Evolutionary conservation across 2,797 vertebrate genomes (phyloP).

Genomic region (Amazona ochrocephala): DNA sequence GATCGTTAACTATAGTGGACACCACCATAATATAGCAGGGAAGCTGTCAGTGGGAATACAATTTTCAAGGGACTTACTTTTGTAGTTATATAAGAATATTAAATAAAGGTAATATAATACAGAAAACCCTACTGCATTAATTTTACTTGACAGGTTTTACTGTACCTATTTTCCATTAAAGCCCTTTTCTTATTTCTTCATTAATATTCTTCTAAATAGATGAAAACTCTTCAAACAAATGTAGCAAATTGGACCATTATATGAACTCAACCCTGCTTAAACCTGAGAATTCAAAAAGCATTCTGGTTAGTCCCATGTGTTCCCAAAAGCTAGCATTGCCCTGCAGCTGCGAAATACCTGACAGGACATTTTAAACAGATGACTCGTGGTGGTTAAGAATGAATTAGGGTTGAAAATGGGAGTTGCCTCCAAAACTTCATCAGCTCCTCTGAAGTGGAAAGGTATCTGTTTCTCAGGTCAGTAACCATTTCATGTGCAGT

Average conservation of each 20-base stretch:
- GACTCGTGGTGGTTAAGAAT: neutral
- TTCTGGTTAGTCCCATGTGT: neutral
- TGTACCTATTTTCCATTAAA: slow-evolving; percentile 25
- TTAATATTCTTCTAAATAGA: neutral
- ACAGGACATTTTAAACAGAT: neutral
- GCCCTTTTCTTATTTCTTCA: slow-evolving; percentile 21
- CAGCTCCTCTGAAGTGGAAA: neutral
- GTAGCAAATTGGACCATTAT: neutral
- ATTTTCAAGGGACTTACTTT: slow-evolving; percentile 27
- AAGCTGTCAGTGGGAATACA: slow-evolving; percentile 46
- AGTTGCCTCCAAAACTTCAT: neutral
- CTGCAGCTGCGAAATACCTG: neutral
- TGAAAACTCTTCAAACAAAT: neutral
- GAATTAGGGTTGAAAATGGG: neutral
- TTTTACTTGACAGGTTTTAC: slow-evolving; percentile 23
- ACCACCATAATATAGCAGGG: slow-evolving; percentile 42
- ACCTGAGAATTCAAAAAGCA: neutral
- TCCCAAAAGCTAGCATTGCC: neutral
- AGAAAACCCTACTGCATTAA: neutral
- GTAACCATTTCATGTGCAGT: neutral
- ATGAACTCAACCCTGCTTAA: neutral
- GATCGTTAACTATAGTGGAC: slow-evolving; percentile 46
- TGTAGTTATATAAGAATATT: slow-evolving; percentile 44
- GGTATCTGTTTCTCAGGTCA: neutral
- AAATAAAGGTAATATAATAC: slow-evolving; percentile 40